A percentile compares a stretch with the other conserved stretches of the same genome.
phyloP scores from a whole-genome alignment of 2,113 vertebrate genomes.

The Fulica atra region DNA sequence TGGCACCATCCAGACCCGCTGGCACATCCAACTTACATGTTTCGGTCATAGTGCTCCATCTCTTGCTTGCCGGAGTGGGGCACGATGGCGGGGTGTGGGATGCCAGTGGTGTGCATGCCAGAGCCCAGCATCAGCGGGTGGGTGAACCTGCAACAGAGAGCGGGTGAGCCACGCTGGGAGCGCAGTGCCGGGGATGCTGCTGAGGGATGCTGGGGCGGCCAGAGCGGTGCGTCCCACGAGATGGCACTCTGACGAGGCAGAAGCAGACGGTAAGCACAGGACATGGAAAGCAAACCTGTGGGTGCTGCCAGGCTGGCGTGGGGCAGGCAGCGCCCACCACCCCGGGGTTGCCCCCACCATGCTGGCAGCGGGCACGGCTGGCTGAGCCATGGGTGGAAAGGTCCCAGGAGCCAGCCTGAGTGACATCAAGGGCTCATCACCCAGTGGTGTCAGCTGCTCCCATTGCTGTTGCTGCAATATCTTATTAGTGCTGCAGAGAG shows the following conservation, averaged over 20 bases:
- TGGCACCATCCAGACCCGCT: accelerated
- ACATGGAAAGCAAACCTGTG: neutral
- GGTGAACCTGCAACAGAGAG: constrained; percentile 85
- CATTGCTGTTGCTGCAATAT: neutral
- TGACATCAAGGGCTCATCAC: neutral
- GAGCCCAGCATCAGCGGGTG: constrained; percentile 94
- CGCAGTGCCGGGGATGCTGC: accelerated
- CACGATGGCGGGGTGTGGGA: constrained; percentile 94
- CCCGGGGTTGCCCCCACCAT: neutral
- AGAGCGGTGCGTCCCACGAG: neutral
- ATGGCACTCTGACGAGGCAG: neutral
- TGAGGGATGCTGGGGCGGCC: neutral
- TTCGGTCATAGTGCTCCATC: constrained; percentile 89
- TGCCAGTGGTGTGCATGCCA: constrained; percentile 93
- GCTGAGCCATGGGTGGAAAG: neutral
- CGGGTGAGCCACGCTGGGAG: neutral
- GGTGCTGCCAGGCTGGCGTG: neutral
- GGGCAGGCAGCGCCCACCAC: neutral
- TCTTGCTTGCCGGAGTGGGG: constrained; percentile 94
- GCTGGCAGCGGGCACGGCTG: accelerated
- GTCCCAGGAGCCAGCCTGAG: neutral
- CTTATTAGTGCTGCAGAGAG: neutral
- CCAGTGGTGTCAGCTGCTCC: neutral
- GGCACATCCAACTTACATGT: constrained; percentile 80
- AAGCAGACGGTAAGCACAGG: constrained; percentile 39